Evolutionary conservation across 2,888 invertebrate species (phyloP).

Genomic region (Sphinx pinastri): DNA sequence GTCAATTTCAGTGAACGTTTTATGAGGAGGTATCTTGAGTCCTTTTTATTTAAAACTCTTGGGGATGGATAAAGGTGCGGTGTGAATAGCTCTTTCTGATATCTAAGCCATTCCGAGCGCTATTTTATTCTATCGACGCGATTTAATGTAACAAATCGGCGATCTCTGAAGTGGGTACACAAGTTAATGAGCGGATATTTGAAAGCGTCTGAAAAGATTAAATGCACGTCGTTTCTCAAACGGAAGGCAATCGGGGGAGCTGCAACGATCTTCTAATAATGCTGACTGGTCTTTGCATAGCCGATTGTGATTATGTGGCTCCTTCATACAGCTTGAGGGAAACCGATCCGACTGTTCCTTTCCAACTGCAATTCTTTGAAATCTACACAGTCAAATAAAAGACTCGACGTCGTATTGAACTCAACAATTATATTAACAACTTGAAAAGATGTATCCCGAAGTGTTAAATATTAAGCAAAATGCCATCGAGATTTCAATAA

Average conservation of each 20-base stretch:
- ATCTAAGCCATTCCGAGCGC: conserved; percentile 60
- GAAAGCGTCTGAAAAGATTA: conserved; percentile 77
- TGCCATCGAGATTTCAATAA: conserved; percentile 24
- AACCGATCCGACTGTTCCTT: conserved; percentile 1
- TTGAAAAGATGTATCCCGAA: conserved; percentile 11
- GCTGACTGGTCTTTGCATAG: conserved; percentile 55
- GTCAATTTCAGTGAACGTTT: conserved; percentile 58
- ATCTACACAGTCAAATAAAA: background rate
- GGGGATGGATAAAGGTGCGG: conserved; percentile 45
- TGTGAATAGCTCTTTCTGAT: conserved; percentile 53
- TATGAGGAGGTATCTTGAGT: conserved; percentile 51
- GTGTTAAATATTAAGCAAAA: conserved; percentile 13
- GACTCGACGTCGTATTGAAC: background rate
- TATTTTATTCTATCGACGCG: conserved; percentile 73
- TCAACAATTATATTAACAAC: conserved; percentile 7
- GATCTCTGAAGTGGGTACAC: conserved; percentile 77
- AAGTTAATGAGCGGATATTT: conserved; percentile 80
- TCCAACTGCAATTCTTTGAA: conserved; percentile 1
- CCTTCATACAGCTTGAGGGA: background rate
- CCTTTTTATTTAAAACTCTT: conserved; percentile 46
- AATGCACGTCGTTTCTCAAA: conserved; percentile 74
- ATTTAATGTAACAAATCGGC: conserved; percentile 76
- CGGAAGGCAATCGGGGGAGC: conserved; percentile 56
- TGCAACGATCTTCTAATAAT: conserved; percentile 52
- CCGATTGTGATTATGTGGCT: conserved; percentile 30